A percentile compares a stretch with the other conserved stretches of the same genome.
Conservation (phyloP, 2,888 invertebrate species). For the Polietes domitor region DNA sequence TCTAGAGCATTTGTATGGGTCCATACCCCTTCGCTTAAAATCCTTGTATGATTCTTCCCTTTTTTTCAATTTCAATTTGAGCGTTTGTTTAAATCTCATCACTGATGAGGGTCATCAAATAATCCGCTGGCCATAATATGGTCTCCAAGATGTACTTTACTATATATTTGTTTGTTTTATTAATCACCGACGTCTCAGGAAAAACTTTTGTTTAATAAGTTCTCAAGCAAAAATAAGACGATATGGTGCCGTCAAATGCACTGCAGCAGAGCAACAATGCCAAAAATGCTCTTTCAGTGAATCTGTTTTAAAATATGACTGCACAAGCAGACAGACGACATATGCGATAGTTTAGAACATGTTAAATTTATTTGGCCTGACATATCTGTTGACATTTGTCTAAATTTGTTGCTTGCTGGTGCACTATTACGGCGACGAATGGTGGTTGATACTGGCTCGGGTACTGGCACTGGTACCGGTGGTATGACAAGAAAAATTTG, state of each 20-base stretch:
- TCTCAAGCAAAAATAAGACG: neutral
- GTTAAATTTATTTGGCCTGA: slow-evolving; percentile 64
- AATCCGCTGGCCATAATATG: too few relatives aligned
- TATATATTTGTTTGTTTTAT: too few relatives aligned
- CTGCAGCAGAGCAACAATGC: neutral
- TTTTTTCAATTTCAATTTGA: too few relatives aligned
- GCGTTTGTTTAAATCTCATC: too few relatives aligned
- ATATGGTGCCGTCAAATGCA: too few relatives aligned
- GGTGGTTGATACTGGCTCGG: neutral
- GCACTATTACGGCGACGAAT: slow-evolving; percentile 14
- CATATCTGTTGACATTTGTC: slow-evolving; percentile 68
- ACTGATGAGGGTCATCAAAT: too few relatives aligned
- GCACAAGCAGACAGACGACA: slow-evolving; percentile 4
- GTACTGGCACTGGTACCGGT: neutral
- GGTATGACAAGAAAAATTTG: slow-evolving; percentile 22
- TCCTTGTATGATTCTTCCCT: too few relatives aligned
- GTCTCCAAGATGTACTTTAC: too few relatives aligned
- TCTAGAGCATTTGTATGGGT: too few relatives aligned
- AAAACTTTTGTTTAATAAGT: neutral
- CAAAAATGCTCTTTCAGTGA: neutral
- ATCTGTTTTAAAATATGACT: neutral
- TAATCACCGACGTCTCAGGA: neutral
- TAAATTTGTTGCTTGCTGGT: slow-evolving; percentile 50
- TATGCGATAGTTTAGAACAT: slow-evolving; percentile 48
- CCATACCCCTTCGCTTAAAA: too few relatives aligned